These are phyloP conservation scores for Schizaphis graminum DNA, from an alignment of 2,888 invertebrate species.

Conservation along the genomic window DNA sequence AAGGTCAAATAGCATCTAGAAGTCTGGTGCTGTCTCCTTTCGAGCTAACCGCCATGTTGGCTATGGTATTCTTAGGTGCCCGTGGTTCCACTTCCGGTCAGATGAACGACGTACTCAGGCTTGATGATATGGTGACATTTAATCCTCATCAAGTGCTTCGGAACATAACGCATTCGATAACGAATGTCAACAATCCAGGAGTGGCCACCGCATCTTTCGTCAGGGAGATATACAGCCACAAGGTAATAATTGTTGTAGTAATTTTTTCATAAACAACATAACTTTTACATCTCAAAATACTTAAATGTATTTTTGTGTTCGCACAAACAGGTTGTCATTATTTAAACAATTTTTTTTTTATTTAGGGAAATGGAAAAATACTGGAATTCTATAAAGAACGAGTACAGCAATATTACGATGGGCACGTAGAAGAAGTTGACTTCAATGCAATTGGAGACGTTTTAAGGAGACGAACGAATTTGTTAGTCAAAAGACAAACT, in stretches of 20 bases:
- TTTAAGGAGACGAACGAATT: conserved; percentile 84
- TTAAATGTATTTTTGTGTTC: background rate
- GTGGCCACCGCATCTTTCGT: conserved; percentile 86
- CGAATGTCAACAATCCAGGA: conserved; percentile 77
- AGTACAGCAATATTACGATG: conserved; percentile 88
- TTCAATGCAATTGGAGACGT: conserved; percentile 87
- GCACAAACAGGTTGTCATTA: background rate
- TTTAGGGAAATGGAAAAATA: conserved; percentile 79
- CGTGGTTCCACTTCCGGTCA: conserved; percentile 89
- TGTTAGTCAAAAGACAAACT: conserved; percentile 83
- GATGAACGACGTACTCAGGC: conserved; percentile 87
- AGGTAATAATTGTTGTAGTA: conserved; percentile 70
- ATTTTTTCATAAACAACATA: background rate
- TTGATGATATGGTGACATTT: conserved; percentile 91
- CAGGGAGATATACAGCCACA: conserved; percentile 86
- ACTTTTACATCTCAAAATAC: background rate
- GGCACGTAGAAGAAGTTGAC: conserved; percentile 87
- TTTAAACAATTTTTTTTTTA: conserved; percentile 64
- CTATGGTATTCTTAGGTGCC: conserved; percentile 91
- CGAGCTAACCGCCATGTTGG: conserved; percentile 86
- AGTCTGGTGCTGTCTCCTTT: conserved; percentile 88
- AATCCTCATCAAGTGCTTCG: conserved; percentile 90
- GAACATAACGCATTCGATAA: conserved; percentile 85
- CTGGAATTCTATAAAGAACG: conserved; percentile 90
- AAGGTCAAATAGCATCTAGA: conserved; percentile 76